phyloP scores from a whole-genome alignment of 2,888 invertebrate genomes.

The Dusona sp. region DNA sequence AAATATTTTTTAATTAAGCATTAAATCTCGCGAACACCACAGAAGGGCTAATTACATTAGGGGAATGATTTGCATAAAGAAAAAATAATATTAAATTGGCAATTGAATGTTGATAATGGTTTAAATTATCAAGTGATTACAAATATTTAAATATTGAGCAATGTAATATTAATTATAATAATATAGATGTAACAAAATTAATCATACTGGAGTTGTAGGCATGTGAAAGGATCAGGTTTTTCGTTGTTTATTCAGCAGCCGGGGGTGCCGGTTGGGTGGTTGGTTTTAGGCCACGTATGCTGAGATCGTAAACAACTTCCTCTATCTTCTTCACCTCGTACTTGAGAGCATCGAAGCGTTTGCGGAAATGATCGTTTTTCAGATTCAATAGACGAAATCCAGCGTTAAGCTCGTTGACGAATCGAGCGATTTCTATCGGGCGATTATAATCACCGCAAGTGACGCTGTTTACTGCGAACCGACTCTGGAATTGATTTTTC shows the following conservation, averaged over 20 bases:
- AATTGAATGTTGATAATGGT: conserved; percentile 20
- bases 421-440: conserved; percentile 93
- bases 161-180: conserved; percentile 42
- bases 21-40: neutral
- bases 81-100: neutral
- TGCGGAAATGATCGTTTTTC: conserved; percentile 95
- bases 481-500: conserved; percentile 86
- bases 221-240: neutral
- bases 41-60: neutral
- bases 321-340: conserved; percentile 98
- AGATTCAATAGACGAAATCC: conserved; percentile 95
- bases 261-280: conserved; percentile 58
- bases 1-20: too few species aligned
- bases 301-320: conserved; percentile 95
- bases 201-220: conserved; percentile 21
- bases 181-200: conserved; percentile 53
- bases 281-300: conserved; percentile 91
- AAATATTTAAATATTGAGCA: conserved; percentile 39
- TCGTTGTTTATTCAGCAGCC: conserved; percentile 45
- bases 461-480: conserved; percentile 93
- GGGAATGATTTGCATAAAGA: neutral
- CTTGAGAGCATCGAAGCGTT: conserved; percentile 94
- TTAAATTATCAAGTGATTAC: conserved; percentile 29
- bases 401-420: conserved; percentile 94
- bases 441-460: conserved; percentile 93